Conservation (phyloP, 2,113 vertebrate genomes). For the Ctenodactylus gundi region DNA sequence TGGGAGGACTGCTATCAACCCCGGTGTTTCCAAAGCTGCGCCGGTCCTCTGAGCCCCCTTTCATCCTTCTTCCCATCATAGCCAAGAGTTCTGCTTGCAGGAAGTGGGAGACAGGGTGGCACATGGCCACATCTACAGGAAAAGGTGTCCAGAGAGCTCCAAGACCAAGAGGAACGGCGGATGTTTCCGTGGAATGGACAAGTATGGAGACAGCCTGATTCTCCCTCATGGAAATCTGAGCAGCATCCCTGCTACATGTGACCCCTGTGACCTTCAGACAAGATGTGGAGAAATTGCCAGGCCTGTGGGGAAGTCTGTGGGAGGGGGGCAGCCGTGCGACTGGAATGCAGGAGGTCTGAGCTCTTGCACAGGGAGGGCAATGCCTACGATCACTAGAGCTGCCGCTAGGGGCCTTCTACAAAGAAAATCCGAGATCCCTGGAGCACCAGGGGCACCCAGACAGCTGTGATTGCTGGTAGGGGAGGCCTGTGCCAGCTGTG, state of each 20-base stretch:
- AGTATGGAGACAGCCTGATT: neutral
- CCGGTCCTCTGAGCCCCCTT: neutral
- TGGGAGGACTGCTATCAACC: neutral
- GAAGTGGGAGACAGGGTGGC: neutral
- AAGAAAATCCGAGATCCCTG: no score
- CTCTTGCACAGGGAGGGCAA: neutral
- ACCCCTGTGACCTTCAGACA: slow-evolving; percentile 49
- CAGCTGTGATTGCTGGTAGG: fast-evolving
- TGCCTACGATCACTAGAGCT: neutral
- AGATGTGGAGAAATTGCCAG: slow-evolving; percentile 60
- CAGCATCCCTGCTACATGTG: slow-evolving; percentile 8
- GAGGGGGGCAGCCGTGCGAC: neutral
- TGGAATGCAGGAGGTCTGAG: neutral
- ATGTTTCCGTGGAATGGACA: neutral
- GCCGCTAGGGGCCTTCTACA: neutral
- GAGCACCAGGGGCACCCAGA: fast-evolving
- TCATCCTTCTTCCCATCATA: fast-evolving
- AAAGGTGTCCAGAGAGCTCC: neutral
- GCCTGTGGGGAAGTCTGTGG: slow-evolving; percentile 46
- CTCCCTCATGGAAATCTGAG: fast-evolving
- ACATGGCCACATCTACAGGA: neutral
- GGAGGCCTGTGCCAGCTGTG: neutral
- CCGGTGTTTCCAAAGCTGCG: neutral
- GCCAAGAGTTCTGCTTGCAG: neutral
- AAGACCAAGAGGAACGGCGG: neutral